Base-by-base conservation (phyloP, 2,113 vertebrate species). In the Xerus inauris region DNA sequence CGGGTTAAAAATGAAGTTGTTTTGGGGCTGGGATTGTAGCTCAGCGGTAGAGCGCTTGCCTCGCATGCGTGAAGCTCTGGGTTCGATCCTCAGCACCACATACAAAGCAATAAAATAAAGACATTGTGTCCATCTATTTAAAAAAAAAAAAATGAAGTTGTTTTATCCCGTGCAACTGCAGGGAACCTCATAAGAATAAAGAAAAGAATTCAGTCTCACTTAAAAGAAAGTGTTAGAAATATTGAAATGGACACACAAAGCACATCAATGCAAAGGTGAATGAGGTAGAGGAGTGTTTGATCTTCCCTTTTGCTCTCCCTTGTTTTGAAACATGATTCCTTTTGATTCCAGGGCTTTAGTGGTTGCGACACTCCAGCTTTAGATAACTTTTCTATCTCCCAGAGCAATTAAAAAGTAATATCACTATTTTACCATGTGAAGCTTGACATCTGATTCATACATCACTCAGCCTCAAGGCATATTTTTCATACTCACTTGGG, bases 331-430 rank as follows among this genome's bases (percentile, higher is more conserved):
- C 76, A 35, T 30, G 84, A 94, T 87, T 94, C 67, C 72, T 94
- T 97, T 97, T 96, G 87, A 97, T 95, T 87, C 16, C 38, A 4
- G 77, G 45, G 96, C 91, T 93, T 94, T 81, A 35, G 32, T 76
- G 94, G 47, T 94, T 93, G 67, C 76, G 65, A 38, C n/a, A 26
- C 86, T 64, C 86, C 49, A 69, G 95, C 80, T 84, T 94, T 47
- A 87, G 92, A 89, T 89, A 91, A 79, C 83, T 97, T 81, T 89
- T 91, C 93, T 91, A 76, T 93, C 75, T 97, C 96, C 87, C 96
- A 97, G 92, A 98, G 96, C 96, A 97, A 98, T 97, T 97, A 98
- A 97, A 97, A 94, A 89, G 96, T 94, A 97, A 97, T 81, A 95
- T 95, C 89, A 69, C 86, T 93, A 47, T 97, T 96, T 97, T 94